Base-by-base conservation (phyloP, 2,797 vertebrate species). In the Muraenolepis orangiensis region DNA sequence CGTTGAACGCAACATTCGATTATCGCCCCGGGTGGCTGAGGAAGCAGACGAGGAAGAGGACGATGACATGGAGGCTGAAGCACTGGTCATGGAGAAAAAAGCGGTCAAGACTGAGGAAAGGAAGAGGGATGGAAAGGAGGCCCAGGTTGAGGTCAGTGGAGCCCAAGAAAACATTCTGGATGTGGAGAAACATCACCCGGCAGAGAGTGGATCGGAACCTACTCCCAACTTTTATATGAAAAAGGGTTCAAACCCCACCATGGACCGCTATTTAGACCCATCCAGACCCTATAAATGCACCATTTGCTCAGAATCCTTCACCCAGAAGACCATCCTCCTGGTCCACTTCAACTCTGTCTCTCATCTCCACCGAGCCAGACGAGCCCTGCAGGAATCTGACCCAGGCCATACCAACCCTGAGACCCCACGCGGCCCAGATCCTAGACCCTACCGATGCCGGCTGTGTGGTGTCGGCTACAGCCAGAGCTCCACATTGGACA, bases 321-420 rank as follows among this genome's bases (percentile, higher is more conserved):
- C 98, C 0, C 98, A 99, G 74, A 99, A 99, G 93, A 99, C 98
- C 74, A 99, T 99, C 84, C 95, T 99, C 51, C 88, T 99, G 71
- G 98, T 99, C 71, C 98, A 99, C 91, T 99, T 97, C 90, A 99
- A 99, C 84, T 99, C 98, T 0, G 98, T 99, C 74, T 99, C 98
- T 76, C 98, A 99, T 87, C 92, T 99, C 74, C 98, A 99, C 88
- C 96, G 98, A 86, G 93, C 98, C 80, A 97, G 98, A 83, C 94
- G 97, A 84, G 96, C 97, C 71, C 91, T 98, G 78, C 97, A 99
- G 83, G 98, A 99, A 77, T 96, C 96, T 14, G 93, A 94, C 38
- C 88, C 94, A 0, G 94, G 95, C 79, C 93, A 95, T 13, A 32
- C 80, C 18, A 72, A 75, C 34, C 91, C 95, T 0, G 98, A 99